Evolutionary conservation across 2,797 vertebrate species (phyloP), one percentile per base, ranked within the genome.

Genomic region (Champsocephalus esox): DNA sequence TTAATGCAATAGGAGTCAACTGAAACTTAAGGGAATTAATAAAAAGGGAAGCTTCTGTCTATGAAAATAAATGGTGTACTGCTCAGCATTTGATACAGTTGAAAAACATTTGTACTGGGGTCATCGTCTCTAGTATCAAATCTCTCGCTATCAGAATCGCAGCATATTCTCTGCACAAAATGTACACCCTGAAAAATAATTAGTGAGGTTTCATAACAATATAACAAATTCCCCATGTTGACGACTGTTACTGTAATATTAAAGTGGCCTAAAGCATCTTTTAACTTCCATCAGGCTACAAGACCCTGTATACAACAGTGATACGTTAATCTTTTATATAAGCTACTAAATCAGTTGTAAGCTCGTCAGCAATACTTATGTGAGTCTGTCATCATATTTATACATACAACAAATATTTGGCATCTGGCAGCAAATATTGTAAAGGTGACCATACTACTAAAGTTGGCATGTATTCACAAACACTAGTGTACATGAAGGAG

Each of bases 401-500:
- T 89, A 91, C 81, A 86, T 72, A 90, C 73, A 88, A 90, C 81
- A 79, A 83, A 90, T 79, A 90, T 87, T 91, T 90, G 86, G 87
- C 90, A 85, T 85, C 81, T 81, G 69, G 81, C 79, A 81, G 79
- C 65, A 85, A 87, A 84, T 86, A 85, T 81, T 56, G 54, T 75
- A 79, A 70, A 86, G 41, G 70, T 82, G 83, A 77, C 62, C 69
- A 75, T 66, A 86, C 66, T 70, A 82, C 69, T 83, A 59, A 73
- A 64, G 78, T 84, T 83, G 87, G 70, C 82, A 87, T 77, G 70
- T 77, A 80, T 85, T 90, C 87, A 90, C 77, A 90, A 84, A 85
- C 80, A 88, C 83, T 81, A 64, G 71, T 75, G 72, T 45, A 83
- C 79, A 81, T 81, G 65, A 75, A 77, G 75, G 61, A 83, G 82